Evolutionary conservation across 2,113 vertebrate species (phyloP).

Genomic region (Alosa alosa): DNA sequence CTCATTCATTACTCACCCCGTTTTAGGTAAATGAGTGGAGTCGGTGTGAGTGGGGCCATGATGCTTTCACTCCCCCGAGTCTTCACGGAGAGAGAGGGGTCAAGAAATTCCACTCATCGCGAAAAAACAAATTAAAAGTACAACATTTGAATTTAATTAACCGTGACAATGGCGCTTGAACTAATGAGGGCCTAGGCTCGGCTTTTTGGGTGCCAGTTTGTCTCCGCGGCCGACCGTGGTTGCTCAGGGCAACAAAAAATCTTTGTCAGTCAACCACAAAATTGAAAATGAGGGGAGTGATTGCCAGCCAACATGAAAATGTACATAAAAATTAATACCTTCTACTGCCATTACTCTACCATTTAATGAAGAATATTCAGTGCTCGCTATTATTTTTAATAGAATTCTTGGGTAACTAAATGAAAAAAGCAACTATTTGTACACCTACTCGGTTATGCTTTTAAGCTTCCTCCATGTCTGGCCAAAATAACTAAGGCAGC

Average conservation of each 20-base stretch:
- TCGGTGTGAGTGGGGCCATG: constrained; percentile 42
- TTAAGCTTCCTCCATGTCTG: background rate
- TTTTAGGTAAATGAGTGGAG: constrained; percentile 34
- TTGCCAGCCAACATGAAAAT: constrained; percentile 28
- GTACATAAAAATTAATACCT: constrained; percentile 50
- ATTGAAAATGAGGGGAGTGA: constrained; percentile 50
- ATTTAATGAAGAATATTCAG: constrained; percentile 55
- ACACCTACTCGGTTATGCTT: constrained; percentile 5
- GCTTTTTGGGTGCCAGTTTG: constrained; percentile 44
- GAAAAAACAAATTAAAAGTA: constrained; percentile 51
- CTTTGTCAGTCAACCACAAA: constrained; percentile 53
- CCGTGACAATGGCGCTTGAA: constrained; percentile 49
- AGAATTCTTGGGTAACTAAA: constrained; percentile 28
- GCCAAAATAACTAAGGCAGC: background rate
- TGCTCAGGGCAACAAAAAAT: constrained; percentile 60
- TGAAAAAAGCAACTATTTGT: constrained; percentile 25
- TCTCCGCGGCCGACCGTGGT: constrained; percentile 48
- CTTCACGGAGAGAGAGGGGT: constrained; percentile 38
- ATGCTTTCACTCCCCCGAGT: constrained; percentile 30
- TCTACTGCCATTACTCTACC: constrained; percentile 48
- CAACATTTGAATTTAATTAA: constrained; percentile 57
- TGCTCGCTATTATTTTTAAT: background rate
- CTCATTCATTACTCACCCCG: background rate
- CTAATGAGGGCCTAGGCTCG: constrained; percentile 53
- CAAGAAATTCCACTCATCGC: constrained; percentile 20